phyloP scores from a whole-genome alignment of 2,888 invertebrate genomes.

The Hymenopus coronatus region DNA sequence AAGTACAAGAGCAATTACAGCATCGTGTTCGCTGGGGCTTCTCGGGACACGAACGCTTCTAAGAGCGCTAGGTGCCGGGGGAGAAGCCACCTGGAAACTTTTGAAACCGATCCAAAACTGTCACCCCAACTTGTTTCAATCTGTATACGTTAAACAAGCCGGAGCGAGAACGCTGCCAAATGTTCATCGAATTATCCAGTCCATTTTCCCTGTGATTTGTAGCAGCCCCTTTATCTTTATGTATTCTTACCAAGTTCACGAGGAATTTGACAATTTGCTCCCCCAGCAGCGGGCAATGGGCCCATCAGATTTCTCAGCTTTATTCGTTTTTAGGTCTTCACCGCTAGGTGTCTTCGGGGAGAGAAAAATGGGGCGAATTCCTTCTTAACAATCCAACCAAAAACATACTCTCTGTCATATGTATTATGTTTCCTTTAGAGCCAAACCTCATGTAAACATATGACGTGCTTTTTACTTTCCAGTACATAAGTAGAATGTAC shows the following conservation, averaged over 20 bases:
- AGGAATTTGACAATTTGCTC: neutral
- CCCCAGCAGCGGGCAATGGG: neutral
- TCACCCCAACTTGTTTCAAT: neutral
- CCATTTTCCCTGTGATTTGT: neutral
- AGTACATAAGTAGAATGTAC: no score
- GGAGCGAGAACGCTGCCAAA: neutral
- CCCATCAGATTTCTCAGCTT: neutral
- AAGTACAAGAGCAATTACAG: no score
- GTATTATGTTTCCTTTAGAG: no score
- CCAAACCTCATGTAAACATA: no score
- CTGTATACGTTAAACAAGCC: neutral
- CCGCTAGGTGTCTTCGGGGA: neutral
- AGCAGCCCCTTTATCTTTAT: neutral
- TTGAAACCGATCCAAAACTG: neutral
- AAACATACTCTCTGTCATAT: no score
- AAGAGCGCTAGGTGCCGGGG: no score
- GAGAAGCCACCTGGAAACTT: neutral
- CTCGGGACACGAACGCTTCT: no score
- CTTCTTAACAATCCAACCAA: no score
- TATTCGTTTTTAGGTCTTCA: neutral
- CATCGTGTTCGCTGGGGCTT: no score
- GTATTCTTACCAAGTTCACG: neutral
- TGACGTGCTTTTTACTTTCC: no score
- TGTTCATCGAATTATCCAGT: neutral
- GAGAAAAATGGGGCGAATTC: neutral